Conservation (phyloP, 2,888 invertebrate genomes). For the Sceliomorpha sp. region DNA sequence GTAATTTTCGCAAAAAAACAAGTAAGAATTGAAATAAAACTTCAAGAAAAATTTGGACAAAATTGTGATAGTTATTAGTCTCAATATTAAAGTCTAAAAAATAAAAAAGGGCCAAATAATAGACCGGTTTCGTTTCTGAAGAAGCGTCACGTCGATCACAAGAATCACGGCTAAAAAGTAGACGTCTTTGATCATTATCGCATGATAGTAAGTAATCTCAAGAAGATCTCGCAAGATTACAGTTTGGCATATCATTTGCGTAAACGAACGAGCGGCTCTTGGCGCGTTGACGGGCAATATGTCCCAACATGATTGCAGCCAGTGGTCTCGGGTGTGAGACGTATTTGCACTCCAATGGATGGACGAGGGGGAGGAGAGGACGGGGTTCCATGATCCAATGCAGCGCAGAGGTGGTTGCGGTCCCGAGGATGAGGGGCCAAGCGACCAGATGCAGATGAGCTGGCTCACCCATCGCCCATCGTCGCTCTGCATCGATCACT, state of each 20-base stretch:
- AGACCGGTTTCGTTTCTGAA: slow-evolving; percentile 7
- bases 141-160: slow-evolving; percentile 11
- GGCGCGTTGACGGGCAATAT: slow-evolving; percentile 78
- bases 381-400: slow-evolving; percentile 42
- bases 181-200: slow-evolving; percentile 67
- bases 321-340: slow-evolving; percentile 63
- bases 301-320: slow-evolving; percentile 71
- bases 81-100: too few relatives aligned
- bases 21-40: too few relatives aligned
- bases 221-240: slow-evolving; percentile 70
- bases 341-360: slow-evolving; percentile 63
- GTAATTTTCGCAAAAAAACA: too few relatives aligned
- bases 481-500: slow-evolving; percentile 71
- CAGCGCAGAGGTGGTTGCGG: slow-evolving; percentile 31
- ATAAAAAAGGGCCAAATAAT: too few relatives aligned
- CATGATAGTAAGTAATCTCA: slow-evolving; percentile 70
- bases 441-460: slow-evolving; percentile 75
- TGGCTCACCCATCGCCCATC: slow-evolving; percentile 47
- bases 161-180: slow-evolving; percentile 37
- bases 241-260: slow-evolving; percentile 78
- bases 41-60: too few relatives aligned
- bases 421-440: slow-evolving; percentile 42
- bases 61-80: too few relatives aligned
- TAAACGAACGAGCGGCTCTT: slow-evolving; percentile 75
- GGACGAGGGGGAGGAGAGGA: too few relatives aligned